A percentile compares a stretch with the other conserved stretches of the same genome.
Conservation (phyloP, 2,113 vertebrate genomes). For the Heptranchias perlo region DNA sequence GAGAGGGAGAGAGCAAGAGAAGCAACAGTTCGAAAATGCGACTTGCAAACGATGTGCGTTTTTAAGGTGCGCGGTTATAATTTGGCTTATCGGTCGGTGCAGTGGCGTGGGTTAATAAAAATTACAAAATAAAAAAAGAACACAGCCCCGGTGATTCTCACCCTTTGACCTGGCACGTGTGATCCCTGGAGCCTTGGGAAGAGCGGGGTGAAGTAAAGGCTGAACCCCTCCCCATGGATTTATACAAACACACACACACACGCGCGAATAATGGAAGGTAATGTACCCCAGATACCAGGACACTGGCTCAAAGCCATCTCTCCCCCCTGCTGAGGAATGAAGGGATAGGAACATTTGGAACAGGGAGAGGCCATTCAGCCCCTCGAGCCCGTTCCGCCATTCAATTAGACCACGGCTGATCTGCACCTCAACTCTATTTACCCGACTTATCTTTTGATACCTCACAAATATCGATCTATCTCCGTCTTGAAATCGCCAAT, state of each 20-base stretch:
- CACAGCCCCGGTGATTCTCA: too few species aligned
- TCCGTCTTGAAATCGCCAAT: too few species aligned
- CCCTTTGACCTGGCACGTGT: too few species aligned
- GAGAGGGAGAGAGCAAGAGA: conserved; percentile 45
- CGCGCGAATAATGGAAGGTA: neutral
- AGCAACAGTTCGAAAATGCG: conserved; percentile 38
- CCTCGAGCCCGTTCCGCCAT: neutral
- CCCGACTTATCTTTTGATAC: neutral
- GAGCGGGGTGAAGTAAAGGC: neutral
- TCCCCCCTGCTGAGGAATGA: neutral
- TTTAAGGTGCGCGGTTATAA: conserved; percentile 31
- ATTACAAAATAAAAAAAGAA: neutral
- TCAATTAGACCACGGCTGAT: neutral
- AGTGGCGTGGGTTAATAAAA: neutral
- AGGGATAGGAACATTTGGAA: neutral
- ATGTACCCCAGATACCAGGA: neutral
- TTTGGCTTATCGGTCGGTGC: neutral
- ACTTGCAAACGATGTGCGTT: conserved; percentile 54
- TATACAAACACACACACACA: neutral
- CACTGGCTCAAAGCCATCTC: neutral
- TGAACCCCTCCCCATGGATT: neutral
- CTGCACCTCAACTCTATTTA: neutral
- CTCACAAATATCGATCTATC: too few species aligned
- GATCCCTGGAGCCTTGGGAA: too few species aligned
- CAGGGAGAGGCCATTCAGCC: neutral